These are phyloP conservation scores for Piprites chloris DNA, from an alignment of 2,113 vertebrate genomes.

Conservation along the genomic window DNA sequence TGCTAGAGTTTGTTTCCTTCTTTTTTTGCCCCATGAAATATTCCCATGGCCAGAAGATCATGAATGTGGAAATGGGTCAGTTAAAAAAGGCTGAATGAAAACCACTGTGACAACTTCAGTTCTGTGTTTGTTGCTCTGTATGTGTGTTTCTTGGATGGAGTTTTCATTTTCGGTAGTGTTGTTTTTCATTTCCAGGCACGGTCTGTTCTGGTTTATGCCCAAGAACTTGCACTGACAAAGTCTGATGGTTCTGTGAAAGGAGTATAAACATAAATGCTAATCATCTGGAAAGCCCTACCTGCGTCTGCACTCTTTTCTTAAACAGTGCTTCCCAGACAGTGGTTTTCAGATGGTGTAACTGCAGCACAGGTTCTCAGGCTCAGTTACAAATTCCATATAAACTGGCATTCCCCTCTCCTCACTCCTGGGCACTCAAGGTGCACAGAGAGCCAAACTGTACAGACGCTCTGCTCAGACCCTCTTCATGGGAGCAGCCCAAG, in stretches of 20 bases:
- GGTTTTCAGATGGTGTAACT: not conserved
- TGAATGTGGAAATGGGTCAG: not conserved
- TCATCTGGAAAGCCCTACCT: not conserved
- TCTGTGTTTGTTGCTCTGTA: not conserved
- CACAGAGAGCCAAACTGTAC: not conserved
- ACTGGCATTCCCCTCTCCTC: not conserved
- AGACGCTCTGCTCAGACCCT: not conserved
- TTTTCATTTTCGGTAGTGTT: not conserved
- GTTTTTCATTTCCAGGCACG: not conserved
- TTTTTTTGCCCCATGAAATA: not conserved
- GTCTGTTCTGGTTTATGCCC: constrained; percentile 28
- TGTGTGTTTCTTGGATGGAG: not conserved
- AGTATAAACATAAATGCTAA: not conserved
- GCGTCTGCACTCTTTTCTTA: not conserved
- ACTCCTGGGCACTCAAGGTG: no score
- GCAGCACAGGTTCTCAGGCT: not conserved
- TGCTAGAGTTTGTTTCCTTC: not conserved
- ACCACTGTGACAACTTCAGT: not conserved
- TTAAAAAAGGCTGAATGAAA: constrained; percentile 6
- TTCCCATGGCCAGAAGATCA: not conserved
- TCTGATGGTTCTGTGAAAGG: not conserved
- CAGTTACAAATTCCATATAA: not conserved
- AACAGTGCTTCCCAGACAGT: not conserved
- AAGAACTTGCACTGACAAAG: not conserved
- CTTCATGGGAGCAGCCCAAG: not conserved